Evolutionary conservation across 2,888 invertebrate genomes (phyloP).

Genomic region (Eretmocerus hayati): DNA sequence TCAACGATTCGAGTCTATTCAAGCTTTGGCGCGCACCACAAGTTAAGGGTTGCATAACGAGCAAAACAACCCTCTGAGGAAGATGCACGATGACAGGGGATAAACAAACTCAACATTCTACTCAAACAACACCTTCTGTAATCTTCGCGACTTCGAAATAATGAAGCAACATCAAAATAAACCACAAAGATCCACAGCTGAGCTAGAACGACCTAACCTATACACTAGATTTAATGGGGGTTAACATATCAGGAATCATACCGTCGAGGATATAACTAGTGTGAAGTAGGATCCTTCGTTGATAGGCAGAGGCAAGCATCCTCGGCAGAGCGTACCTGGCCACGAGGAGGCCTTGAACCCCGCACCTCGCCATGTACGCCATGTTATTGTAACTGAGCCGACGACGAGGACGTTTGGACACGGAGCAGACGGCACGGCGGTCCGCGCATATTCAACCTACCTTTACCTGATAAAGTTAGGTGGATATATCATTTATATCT

Average conservation of each 20-base stretch:
- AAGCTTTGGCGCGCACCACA: too few relatives aligned
- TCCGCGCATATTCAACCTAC: too few relatives aligned
- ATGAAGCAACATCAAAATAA: background rate
- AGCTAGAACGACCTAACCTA: constrained; percentile 30
- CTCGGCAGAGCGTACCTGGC: constrained; percentile 30
- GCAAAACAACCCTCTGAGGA: too few relatives aligned
- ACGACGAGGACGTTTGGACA: too few relatives aligned
- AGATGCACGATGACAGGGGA: too few relatives aligned
- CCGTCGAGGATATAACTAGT: constrained; percentile 40
- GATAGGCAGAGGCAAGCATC: constrained; percentile 30
- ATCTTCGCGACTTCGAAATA: background rate
- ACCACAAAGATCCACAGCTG: background rate
- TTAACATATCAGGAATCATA: constrained; percentile 29
- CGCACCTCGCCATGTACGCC: constrained; percentile 39
- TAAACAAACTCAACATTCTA: background rate
- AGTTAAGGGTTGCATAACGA: background rate
- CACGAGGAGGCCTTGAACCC: constrained; percentile 31
- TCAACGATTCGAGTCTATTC: background rate
- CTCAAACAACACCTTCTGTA: background rate
- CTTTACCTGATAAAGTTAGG: too few relatives aligned
- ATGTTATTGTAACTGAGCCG: constrained; percentile 25
- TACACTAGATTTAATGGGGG: too few relatives aligned
- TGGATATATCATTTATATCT: too few relatives aligned
- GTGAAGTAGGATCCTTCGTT: constrained; percentile 41
- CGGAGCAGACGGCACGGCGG: too few relatives aligned